Evolutionary conservation across 1,140 invertebrate species (phyloP).

Genomic region (Polyergus mexicanus): DNA sequence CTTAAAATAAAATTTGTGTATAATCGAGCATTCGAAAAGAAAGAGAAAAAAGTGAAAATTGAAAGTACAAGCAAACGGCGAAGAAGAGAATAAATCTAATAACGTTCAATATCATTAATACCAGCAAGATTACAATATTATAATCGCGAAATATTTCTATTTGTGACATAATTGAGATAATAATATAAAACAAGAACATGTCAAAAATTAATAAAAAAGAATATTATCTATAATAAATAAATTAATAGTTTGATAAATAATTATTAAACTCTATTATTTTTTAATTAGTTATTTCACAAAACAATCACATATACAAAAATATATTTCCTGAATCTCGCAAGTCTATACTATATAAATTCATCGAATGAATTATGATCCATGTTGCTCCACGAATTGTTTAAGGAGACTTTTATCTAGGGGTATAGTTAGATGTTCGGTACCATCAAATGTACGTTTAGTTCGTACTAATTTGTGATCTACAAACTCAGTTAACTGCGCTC

Average conservation of each 20-base stretch:
- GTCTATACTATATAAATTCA: neutral
- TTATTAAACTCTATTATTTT: conserved; percentile 11
- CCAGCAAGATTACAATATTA: neutral
- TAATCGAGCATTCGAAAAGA: neutral
- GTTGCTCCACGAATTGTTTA: conserved; percentile 92
- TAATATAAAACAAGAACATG: neutral
- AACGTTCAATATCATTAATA: neutral
- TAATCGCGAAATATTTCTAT: neutral
- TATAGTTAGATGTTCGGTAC: conserved; percentile 93
- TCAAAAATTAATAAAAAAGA: neutral
- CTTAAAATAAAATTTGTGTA: neutral
- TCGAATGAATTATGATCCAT: conserved; percentile 73
- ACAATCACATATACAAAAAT: neutral
- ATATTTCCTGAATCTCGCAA: neutral
- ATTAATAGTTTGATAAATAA: neutral
- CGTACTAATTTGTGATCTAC: conserved; percentile 96
- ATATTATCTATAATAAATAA: neutral
- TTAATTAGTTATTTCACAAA: conserved; percentile 25
- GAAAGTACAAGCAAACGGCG: neutral
- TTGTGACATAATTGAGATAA: neutral
- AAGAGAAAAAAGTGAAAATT: neutral
- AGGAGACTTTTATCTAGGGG: conserved; percentile 92
- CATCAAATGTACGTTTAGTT: conserved; percentile 92
- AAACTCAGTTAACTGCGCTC: conserved; percentile 97
- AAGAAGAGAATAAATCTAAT: neutral